Evolutionary conservation across 2,888 invertebrate species (phyloP), one percentile per base, ranked within the genome.

Genomic region (Mesoligia furuncula): DNA sequence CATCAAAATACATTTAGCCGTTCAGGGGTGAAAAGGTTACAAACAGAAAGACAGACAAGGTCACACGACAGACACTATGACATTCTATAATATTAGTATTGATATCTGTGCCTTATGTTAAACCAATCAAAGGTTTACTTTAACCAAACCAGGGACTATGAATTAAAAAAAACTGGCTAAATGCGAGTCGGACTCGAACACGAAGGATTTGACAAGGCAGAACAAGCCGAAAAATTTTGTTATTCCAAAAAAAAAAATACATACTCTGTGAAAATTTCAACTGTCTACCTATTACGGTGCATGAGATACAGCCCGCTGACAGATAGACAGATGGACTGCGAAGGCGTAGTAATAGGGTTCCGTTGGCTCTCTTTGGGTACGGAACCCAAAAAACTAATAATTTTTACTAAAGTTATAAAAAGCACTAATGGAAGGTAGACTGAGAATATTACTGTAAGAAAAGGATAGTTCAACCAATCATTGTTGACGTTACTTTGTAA

Each of bases 401-500:
- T 61, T 20, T 11, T 62, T 20, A 65, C 27, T 66, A 3, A 6
- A 45, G 3, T 13, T 67, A 27, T 67, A 73, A 42, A 51, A 27
- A 45, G 2, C 42, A 39, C 27, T 51, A 4, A 17, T 42, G 1
- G 1, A 31, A 54, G 17, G 54, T 1, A 27, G 0, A n/a, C n/a
- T n/a, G 5, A 57, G 2, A 15, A 48, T 20, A 27, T 42, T 24
- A 9, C 15, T 27, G 11, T 5, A n/a, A 48, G 8, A 61, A 61
- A 1, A 61, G 13, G 9, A 42, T 42, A 68, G 39, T 48, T 68
- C 31, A 61, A 20, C 20, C 51, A 79, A 79, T 69, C 59, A 61
- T 69, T 59, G n/a, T 48, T 51, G 79, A 61, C 6, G 27, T n/a
- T 13, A 51, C 51, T 51, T 51, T n/a, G 39, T 48, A 48, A 79